These are phyloP conservation scores for Otocyon megalotis DNA, from an alignment of 2,113 vertebrate genomes.

Conservation along the genomic window DNA sequence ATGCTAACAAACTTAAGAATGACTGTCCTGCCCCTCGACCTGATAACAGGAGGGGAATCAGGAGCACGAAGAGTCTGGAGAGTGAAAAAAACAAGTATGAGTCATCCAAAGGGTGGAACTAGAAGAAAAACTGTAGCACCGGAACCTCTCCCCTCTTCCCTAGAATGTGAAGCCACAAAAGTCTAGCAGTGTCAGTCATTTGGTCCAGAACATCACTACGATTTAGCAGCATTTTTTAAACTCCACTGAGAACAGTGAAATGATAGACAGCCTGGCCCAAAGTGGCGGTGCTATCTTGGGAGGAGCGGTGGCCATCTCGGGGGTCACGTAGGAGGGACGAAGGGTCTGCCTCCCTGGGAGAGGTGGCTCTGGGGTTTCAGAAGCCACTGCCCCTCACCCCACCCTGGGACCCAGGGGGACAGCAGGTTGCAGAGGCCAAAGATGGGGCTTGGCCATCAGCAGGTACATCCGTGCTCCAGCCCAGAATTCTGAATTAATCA, in stretches of 20 bases:
- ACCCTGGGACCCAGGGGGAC: background rate
- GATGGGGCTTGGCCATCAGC: background rate
- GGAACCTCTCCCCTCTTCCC: background rate
- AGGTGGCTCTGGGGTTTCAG: background rate
- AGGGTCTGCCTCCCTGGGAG: background rate
- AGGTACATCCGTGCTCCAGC: background rate
- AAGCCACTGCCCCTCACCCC: background rate
- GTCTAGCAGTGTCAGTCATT: background rate
- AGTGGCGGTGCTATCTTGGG: background rate
- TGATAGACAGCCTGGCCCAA: background rate
- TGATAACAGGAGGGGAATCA: background rate
- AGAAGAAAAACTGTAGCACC: background rate
- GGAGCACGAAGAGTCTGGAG: background rate
- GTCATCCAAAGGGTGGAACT: background rate
- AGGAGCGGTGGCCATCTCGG: background rate
- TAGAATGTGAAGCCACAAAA: fast-evolving
- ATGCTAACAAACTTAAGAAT: background rate
- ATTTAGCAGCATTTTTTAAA: background rate
- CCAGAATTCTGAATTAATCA: slow-evolving; percentile 70
- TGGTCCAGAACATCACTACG: background rate
- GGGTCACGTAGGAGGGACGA: background rate
- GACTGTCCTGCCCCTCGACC: background rate
- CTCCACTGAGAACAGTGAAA: background rate
- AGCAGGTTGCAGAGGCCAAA: background rate
- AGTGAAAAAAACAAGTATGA: background rate